Conservation (phyloP, 2,888 invertebrate genomes). For the Andrena minutula region DNA sequence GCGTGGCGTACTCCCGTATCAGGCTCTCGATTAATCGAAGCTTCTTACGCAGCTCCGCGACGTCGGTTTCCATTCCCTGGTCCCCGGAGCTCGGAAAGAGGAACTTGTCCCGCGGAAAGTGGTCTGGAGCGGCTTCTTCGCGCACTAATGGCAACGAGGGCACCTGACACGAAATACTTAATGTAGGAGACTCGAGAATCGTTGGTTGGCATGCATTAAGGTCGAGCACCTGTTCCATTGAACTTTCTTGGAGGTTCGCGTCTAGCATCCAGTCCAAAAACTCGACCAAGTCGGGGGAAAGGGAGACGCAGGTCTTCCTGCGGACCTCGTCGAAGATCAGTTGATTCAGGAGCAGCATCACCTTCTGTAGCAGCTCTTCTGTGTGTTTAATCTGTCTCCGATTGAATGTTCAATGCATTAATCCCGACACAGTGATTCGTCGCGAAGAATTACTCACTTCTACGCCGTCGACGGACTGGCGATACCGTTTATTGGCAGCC, state of each 20-base stretch:
- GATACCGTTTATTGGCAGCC: conserved; percentile 62
- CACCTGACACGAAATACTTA: conserved; percentile 45
- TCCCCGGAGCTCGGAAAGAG: conserved; percentile 51
- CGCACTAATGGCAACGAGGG: conserved; percentile 56
- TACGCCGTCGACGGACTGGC: conserved; percentile 60
- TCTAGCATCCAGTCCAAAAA: conserved; percentile 77
- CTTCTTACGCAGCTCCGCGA: conserved; percentile 71
- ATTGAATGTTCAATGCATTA: background rate
- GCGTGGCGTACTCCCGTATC: conserved; percentile 74
- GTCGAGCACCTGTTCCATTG: conserved; percentile 42
- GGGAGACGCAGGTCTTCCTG: conserved; percentile 73
- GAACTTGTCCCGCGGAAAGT: conserved; percentile 59
- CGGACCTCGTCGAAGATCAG: conserved; percentile 76
- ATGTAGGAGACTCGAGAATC: background rate
- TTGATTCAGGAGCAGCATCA: conserved; percentile 73
- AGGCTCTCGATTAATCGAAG: conserved; percentile 72
- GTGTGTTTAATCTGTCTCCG: conserved; percentile 70
- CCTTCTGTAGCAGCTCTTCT: conserved; percentile 70
- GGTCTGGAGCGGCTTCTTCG: conserved; percentile 25
- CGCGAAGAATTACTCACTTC: conserved; percentile 55
- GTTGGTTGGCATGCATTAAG: background rate
- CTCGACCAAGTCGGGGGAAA: conserved; percentile 72
- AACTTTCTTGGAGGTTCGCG: conserved; percentile 17
- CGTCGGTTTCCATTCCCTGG: conserved; percentile 21
- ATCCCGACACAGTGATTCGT: background rate